Percentiles rank a stretch among this genome's conserved stretches.
Conservation (phyloP, 2,888 invertebrate species). For the Ophion ventricosus region DNA sequence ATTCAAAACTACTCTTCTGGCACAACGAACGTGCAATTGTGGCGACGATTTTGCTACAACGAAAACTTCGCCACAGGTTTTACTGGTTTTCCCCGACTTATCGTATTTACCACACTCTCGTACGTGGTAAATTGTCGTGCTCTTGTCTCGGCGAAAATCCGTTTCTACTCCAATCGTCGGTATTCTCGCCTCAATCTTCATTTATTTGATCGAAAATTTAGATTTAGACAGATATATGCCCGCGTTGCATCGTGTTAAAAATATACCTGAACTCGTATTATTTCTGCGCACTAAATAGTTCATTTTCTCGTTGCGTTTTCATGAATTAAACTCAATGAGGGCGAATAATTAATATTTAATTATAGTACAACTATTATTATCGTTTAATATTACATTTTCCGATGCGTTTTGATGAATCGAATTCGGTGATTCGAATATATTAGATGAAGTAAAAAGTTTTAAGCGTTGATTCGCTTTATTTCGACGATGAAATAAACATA, state of each 20-base stretch:
- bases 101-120: slow-evolving; percentile 10
- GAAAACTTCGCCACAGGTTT: slow-evolving; percentile 24
- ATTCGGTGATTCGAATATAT: not conserved
- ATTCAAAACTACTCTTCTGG: slow-evolving; percentile 33
- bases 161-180: not conserved
- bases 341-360: too few species aligned
- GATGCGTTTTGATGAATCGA: not conserved
- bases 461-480: too few species aligned
- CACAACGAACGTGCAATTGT: slow-evolving; percentile 27
- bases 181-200: not conserved
- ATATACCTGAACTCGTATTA: not conserved
- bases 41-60: slow-evolving; percentile 16
- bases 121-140: slow-evolving; percentile 21
- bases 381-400: not conserved
- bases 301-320: not conserved
- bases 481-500: too few species aligned
- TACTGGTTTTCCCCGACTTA: slow-evolving; percentile 7
- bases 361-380: too few species aligned
- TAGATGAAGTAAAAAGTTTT: too few species aligned
- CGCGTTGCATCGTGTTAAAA: not conserved
- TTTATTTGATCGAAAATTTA: not conserved
- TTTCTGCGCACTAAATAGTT: not conserved
- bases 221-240: not conserved
- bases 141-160: not conserved
- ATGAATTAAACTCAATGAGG: not conserved